Base-by-base conservation (phyloP, 2,888 invertebrate genomes). In the Heterodera filipjevi region DNA sequence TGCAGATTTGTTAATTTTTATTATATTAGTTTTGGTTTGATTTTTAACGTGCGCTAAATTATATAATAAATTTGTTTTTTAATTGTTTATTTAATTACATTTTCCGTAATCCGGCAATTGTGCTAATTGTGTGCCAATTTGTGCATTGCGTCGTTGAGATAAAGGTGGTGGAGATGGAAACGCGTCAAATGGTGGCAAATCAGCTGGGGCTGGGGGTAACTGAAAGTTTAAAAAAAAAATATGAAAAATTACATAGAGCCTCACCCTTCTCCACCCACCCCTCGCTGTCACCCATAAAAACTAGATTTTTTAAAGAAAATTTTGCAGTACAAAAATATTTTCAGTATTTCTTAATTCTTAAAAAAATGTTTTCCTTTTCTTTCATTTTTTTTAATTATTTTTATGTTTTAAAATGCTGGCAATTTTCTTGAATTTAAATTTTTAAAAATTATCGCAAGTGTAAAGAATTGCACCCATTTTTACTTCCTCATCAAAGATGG, bases 81-180 rank as follows among this genome's bases (percentile, higher is more conserved):
- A 39, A 39, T 39, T 10, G 12, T 39, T 39, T 1, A 73, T 19
- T 44, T 12, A 8, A 22, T 44, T 30, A 27, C 33, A 27, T 14
- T 32, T 39, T 53, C 35, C 75, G 27, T 32, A 39, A 64, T 75
- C 53, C 32, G 77, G 71, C 32, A 73, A 77, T 66, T 49, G 77
- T 46, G 53, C 53, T 44, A 76, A 76, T 70, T 49, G 77, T 35
- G 59, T 73, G 71, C 72, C 10, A 77, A 71, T 49, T 72, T 35
- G 39, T 44, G 71, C 12, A 27, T 70, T 70, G 6, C 33, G 27
- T 22, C 77, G 77, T 33, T 53, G 16, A 12, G 30, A 19, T 30
- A 46, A 33, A n/a, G 82, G 81, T 30, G 81, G 81, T 0, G 82
- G 83, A 27, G 82, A 80, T 66, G 82, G 82, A 59, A 81, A 81